A percentile compares a stretch with the other conserved stretches of the same genome.
phyloP scores from a whole-genome alignment of 2,113 vertebrate genomes.

The Ailuropoda melanoleuca region DNA sequence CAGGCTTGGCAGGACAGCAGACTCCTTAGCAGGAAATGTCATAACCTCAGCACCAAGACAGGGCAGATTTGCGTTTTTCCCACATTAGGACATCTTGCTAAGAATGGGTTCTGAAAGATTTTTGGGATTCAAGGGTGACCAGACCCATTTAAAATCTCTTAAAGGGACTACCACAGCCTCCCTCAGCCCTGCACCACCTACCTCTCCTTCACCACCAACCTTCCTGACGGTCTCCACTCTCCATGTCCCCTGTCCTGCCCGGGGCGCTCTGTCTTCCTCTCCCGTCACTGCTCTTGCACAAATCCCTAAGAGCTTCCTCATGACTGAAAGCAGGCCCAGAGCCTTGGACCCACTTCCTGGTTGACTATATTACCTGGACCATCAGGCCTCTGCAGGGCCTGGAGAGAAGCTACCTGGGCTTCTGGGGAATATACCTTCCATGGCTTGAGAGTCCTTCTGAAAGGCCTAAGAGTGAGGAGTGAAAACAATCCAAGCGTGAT shows the following conservation, averaged over 20 bases:
- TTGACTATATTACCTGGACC: background rate
- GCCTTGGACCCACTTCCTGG: background rate
- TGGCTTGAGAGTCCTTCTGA: background rate
- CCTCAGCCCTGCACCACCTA: background rate
- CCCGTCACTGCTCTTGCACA: background rate
- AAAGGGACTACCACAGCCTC: constrained; percentile 12
- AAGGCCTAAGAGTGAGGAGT: background rate
- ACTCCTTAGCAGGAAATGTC: constrained; percentile 54
- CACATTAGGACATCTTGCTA: constrained; percentile 70
- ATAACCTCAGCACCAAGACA: constrained; percentile 60
- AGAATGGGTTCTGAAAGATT: constrained; percentile 60
- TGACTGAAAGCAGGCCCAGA: background rate
- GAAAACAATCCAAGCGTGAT: background rate
- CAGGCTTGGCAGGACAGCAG: background rate
- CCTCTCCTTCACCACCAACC: background rate
- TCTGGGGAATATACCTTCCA: background rate
- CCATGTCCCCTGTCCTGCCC: background rate
- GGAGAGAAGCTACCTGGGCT: background rate
- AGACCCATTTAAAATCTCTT: constrained; percentile 42
- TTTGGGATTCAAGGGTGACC: constrained; percentile 44
- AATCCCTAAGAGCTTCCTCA: background rate
- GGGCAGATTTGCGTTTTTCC: constrained; percentile 59
- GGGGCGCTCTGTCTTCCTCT: background rate
- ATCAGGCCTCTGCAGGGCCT: background rate
- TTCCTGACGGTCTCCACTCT: background rate